Evolutionary conservation across 2,888 invertebrate species (phyloP), one percentile per base, ranked within the genome.

Genomic region (Busseola fusca): DNA sequence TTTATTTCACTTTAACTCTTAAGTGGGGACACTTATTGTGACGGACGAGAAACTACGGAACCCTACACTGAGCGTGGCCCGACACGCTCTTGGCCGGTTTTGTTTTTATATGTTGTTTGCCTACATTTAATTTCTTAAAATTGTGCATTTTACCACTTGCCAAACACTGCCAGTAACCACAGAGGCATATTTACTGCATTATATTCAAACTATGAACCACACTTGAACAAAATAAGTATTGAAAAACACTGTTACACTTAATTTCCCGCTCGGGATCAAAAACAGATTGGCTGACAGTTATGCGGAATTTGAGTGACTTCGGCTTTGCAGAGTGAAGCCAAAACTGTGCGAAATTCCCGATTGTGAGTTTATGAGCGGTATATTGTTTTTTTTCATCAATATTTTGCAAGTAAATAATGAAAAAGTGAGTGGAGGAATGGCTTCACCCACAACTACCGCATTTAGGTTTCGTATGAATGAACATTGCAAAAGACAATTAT

Each of bases 261-360:
- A 59, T 50, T 74, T 65, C 1, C 45, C 14, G 16, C 37, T 14
- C 16, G 50, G 45, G 40, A 80, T 65, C 52, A 74, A 65, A 63
- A 66, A 59, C 48, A 37, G 57, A 74, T 74, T 30, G 34, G 4
- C 75, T 63, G 66, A 63, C 66, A 74, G 56, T 74, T 63, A 66
- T 66, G n/a, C 18, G 37, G 42, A 66, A 48, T 80, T 74, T 76
- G 54, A 80, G 75, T 58, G 75, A 57, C 25, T n/a, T 72, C 72
- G 18, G 52, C 16, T 57, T 74, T 34, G 58, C 25, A 54, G n/a
- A 50, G 63, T 66, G 25, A 63, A 63, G 66, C 48, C 58, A 42
- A 63, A 66, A 80, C 21, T 50, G 48, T 48, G 5, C 37, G 21
- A 14, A 30, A 65, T 48, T 54, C 5, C 42, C 12, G 27, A 59